Evolutionary conservation across 2,888 invertebrate species (phyloP).

Genomic region (Agrypnus murinus): DNA sequence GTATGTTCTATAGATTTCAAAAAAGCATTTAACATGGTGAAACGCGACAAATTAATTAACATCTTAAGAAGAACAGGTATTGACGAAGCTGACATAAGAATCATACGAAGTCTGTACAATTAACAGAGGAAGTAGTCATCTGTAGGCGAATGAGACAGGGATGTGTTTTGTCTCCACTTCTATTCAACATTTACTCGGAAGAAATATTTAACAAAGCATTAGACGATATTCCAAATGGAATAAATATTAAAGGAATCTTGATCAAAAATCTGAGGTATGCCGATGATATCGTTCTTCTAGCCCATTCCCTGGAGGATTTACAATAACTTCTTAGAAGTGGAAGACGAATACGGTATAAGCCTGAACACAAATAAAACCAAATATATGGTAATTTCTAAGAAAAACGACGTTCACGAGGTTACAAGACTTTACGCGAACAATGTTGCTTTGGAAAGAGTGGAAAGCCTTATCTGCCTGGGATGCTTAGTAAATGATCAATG

Average conservation of each 20-base stretch:
- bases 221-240: not conserved
- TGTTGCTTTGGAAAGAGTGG: slow-evolving; percentile 13
- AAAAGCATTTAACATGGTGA: no score
- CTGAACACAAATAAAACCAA: slow-evolving; percentile 11
- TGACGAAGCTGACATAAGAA: no score
- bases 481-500: slow-evolving; percentile 6
- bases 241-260: not conserved
- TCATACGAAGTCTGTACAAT: no score
- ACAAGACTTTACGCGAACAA: slow-evolving; percentile 8
- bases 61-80: no score
- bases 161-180: slow-evolving; percentile 1
- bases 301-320: slow-evolving; percentile 9
- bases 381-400: slow-evolving; percentile 10
- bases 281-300: slow-evolving; percentile 13
- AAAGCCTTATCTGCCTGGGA: slow-evolving; percentile 10
- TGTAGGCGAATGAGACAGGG: not conserved
- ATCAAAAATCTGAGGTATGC: slow-evolving; percentile 9
- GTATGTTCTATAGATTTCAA: no score
- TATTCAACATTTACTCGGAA: slow-evolving; percentile 9
- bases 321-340: not conserved
- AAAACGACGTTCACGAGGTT: slow-evolving; percentile 5
- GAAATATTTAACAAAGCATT: slow-evolving; percentile 6
- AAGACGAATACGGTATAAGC: slow-evolving; percentile 4
- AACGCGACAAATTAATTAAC: no score
- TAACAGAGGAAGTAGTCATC: not conserved